phyloP scores from a whole-genome alignment of 1,140 invertebrate genomes.

The Drosophila kohkoa region DNA sequence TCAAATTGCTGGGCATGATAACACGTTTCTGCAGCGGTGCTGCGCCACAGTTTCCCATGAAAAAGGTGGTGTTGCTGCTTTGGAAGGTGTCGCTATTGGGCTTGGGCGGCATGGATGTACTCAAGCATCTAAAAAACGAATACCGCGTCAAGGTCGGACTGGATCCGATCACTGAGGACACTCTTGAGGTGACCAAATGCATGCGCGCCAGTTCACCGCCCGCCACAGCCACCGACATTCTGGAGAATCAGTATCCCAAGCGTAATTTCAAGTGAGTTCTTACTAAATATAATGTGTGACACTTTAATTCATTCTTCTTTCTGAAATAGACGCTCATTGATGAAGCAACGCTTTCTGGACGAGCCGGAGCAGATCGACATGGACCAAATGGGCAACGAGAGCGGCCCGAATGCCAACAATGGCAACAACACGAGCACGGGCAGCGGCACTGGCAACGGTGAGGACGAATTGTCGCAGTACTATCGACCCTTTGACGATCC shows the following conservation, averaged over 20 bases:
- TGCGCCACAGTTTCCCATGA: conserved; percentile 98
- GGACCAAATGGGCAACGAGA: conserved; percentile 85
- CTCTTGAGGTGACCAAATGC: conserved; percentile 94
- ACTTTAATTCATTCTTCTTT: not conserved
- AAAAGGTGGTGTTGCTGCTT: conserved; percentile 97
- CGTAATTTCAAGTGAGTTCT: conserved; percentile 86
- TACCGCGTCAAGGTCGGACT: conserved; percentile 91
- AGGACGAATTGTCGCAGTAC: conserved; percentile 86
- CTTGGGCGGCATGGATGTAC: conserved; percentile 93
- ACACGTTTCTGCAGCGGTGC: conserved; percentile 97
- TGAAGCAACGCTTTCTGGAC: conserved; percentile 96
- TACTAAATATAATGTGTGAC: not conserved
- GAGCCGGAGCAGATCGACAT: conserved; percentile 92
- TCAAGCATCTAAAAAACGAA: conserved; percentile 91
- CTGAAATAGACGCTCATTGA: conserved; percentile 65
- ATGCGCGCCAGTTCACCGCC: conserved; percentile 98
- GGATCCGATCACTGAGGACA: conserved; percentile 94
- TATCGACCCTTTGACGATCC: conserved; percentile 86
- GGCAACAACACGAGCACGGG: conserved; percentile 36
- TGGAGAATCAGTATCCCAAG: conserved; percentile 95
- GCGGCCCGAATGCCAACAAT: conserved; percentile 63
- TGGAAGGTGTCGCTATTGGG: conserved; percentile 98
- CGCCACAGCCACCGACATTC: conserved; percentile 94
- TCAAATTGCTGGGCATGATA: conserved; percentile 97
- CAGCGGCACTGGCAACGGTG: conserved; percentile 79